A percentile compares a stretch with the other conserved stretches of the same genome.
These are phyloP conservation scores for Noctua comes DNA, from an alignment of 2,888 invertebrate genomes.

Conservation along the genomic window DNA sequence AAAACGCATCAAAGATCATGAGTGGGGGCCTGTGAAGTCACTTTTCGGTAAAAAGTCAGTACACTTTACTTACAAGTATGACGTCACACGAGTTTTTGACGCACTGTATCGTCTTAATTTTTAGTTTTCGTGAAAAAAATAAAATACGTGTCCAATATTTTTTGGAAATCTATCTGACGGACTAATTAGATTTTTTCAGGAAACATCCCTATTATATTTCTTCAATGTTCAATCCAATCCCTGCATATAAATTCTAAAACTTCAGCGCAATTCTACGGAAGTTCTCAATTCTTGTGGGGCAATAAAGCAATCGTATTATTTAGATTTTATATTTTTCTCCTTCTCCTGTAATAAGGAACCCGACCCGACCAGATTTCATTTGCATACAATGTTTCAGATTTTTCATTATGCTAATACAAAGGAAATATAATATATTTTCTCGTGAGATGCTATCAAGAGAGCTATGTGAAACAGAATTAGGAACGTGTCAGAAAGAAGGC, in stretches of 20 bases:
- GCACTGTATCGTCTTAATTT: no score
- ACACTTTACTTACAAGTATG: no score
- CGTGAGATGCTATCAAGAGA: slow-evolving; percentile 15
- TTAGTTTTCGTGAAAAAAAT: no score
- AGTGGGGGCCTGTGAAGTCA: no score
- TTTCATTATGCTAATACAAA: slow-evolving; percentile 46
- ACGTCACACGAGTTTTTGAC: no score
- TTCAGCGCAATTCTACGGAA: background rate
- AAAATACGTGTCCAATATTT: no score
- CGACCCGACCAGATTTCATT: slow-evolving; percentile 41
- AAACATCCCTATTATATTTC: no score
- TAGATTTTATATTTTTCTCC: slow-evolving; percentile 29
- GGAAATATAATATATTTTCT: slow-evolving; percentile 41
- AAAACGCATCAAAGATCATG: no score
- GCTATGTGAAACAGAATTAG: slow-evolving; percentile 22
- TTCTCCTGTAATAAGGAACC: slow-evolving; percentile 21
- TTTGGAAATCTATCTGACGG: no score
- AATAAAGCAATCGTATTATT: slow-evolving; percentile 31
- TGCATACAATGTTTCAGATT: slow-evolving; percentile 46
- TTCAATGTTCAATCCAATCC: background rate
- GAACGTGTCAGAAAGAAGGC: slow-evolving; percentile 4
- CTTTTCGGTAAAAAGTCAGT: no score
- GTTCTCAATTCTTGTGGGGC: slow-evolving; percentile 5
- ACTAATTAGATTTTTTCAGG: no score
- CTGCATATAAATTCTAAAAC: background rate